phyloP scores from a whole-genome alignment of 2,113 vertebrate species.

The Stigmatopora nigra region DNA sequence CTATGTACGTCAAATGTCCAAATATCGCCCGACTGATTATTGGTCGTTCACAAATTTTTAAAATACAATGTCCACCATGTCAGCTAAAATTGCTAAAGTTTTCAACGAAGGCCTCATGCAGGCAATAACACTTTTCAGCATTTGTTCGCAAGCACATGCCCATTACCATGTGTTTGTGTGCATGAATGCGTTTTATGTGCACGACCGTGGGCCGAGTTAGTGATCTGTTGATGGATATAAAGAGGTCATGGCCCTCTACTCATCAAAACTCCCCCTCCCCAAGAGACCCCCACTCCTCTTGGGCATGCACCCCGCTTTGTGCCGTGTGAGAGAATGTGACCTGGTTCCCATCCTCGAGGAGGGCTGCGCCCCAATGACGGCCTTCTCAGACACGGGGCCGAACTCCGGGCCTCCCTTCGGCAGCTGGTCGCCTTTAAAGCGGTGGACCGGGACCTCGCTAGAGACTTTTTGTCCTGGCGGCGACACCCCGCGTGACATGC shows the following conservation, averaged over 20 bases:
- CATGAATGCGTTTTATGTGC: conserved; percentile 45
- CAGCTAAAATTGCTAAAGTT: neutral
- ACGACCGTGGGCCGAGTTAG: conserved; percentile 61
- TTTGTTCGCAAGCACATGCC: conserved; percentile 25
- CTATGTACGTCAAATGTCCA: no score
- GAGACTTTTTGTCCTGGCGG: conserved; percentile 3
- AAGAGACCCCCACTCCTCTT: conserved; percentile 50
- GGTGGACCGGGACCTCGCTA: conserved; percentile 9
- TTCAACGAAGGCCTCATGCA: conserved; percentile 10
- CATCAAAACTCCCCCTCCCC: conserved; percentile 58
- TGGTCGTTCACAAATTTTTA: no score
- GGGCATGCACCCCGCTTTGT: conserved; percentile 69
- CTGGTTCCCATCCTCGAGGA: conserved; percentile 75
- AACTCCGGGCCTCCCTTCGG: conserved; percentile 57
- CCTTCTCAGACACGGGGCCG: conserved; percentile 62
- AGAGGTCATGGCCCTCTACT: conserved; percentile 73
- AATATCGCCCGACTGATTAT: no score
- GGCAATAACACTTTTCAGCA: conserved; percentile 16
- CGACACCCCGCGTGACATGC: conserved; percentile 1
- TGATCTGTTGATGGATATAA: conserved; percentile 76
- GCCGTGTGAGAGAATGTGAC: conserved; percentile 73
- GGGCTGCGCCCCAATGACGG: conserved; percentile 66
- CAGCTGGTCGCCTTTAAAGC: conserved; percentile 58
- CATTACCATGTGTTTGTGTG: conserved; percentile 43
- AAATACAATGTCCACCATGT: neutral